These are phyloP conservation scores for Anoplius nigerrimus DNA, from an alignment of 2,888 invertebrate genomes.

Conservation along the genomic window DNA sequence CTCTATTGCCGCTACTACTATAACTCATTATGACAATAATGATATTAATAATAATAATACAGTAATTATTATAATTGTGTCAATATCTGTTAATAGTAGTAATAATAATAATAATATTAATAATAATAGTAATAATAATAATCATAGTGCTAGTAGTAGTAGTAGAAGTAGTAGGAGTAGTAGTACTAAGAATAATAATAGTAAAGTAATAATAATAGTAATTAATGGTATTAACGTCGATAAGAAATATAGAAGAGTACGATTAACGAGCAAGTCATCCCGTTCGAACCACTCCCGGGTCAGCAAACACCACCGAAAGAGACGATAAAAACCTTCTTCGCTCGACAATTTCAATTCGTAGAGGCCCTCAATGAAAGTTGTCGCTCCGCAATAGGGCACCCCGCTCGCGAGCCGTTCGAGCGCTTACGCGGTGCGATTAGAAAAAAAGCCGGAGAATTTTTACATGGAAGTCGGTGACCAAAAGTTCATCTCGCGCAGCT, in stretches of 20 bases:
- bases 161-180: too few species aligned
- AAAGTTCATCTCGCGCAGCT: conserved; percentile 88
- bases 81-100: not conserved
- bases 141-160: too few species aligned
- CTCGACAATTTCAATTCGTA: not conserved
- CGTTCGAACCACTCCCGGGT: not conserved
- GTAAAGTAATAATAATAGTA: too few species aligned
- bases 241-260: not conserved
- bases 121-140: too few species aligned
- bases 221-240: too few species aligned
- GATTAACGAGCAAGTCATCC: too few species aligned
- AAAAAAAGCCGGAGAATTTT: conserved; percentile 45
- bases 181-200: not conserved
- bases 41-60: not conserved
- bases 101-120: too few species aligned
- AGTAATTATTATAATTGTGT: not conserved
- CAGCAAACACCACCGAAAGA: not conserved
- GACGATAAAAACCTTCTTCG: not conserved
- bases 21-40: not conserved
- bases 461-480: conserved; percentile 92
- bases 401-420: too few species aligned
- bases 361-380: too few species aligned
- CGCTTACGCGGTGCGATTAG: not conserved
- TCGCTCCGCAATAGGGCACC: too few species aligned
- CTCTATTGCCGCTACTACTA: too few species aligned